Base-by-base conservation (phyloP, 2,888 invertebrate species). In the Troides helena region DNA sequence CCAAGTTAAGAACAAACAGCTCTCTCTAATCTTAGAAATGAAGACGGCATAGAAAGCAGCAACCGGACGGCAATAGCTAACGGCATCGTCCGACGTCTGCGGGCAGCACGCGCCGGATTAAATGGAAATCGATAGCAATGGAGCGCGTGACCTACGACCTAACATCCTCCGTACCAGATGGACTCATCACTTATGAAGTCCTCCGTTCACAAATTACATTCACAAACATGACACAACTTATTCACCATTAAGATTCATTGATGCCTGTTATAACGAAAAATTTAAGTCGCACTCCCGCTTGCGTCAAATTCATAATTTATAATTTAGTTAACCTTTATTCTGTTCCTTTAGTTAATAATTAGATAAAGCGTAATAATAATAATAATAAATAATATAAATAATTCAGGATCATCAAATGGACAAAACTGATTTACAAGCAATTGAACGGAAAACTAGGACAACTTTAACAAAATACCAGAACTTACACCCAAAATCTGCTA, bases 111-210 rank as follows among this genome's bases (percentile, higher is more conserved):
- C 88, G 85, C 88, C 86, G 85, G 85, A 89, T 90, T 92, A 92
- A 92, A 92, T 89, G 90, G 87, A 88, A 92, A 92, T 91, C 92
- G 90, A 92, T 92, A 89, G 85, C 81, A 81, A 85, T 84, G 79
- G 80, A 71, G 85, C 76, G 90, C 91, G 91, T 91, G 91, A 89
- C 88, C 83, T 79, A 77, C 79, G 83, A 80, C 83, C 82, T 85
- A 80, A 80, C 81, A 83, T 83, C 84, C 83, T 65, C 67, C n/a
- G 36, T 57, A 71, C 72, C 72, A 66, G 71, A 70, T 68, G 60
- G 62, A 67, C 58, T 71, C 71, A 72, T 62, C 69, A 70, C 71
- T 73, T 21, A 63, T 61, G 30, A 53, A 53, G 53, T 53, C 56
- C 57, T 58, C 12, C 57, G 57, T 53, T 56, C 58, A n/a, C 56